Evolutionary conservation across 1,140 invertebrate genomes (phyloP), one percentile per base, ranked within the genome.

Genomic region (Triops cancriformis): DNA sequence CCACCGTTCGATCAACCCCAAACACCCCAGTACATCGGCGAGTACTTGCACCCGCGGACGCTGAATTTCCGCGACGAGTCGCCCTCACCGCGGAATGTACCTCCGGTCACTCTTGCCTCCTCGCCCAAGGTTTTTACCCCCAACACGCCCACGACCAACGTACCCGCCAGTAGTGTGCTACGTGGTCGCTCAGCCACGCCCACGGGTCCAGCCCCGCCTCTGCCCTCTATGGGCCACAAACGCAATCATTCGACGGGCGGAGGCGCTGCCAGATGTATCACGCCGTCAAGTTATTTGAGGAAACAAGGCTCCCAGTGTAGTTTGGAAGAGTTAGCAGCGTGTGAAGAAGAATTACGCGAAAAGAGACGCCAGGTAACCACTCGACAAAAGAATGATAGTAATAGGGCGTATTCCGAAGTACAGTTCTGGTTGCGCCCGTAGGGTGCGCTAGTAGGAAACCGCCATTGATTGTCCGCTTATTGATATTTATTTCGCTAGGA

Each of bases 61-160:
- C 83, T 78, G 82, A 83, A 74, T 83, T 85, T 76, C 80, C 85
- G 73, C 84, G 83, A n/a, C 81, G 51, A 64, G 14, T 43, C 72
- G 28, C 42, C 18, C 28, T 73, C 77, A 42, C 72, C 18, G 11
- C 72, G 43, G 37, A 73, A 73, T 31, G 43, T 27, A 11, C 42
- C n/a, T 18, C 31, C 31, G 7, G 2, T 7, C 31, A 74, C 6
- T 28, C 31, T 73, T 23, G 37, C 41, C 27, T 42, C 26, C n/a
- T 93, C 91, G 0, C 92, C 92, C 0, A 93, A 93, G 85, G 91
- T 93, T 1, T 93, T 93, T 81, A 89, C 89, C 31, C 87, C 90
- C 0, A 91, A 91, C 81, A 89, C 90, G n/a, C 82, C 91, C 26
- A 93, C 92, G 4, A 90, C 92, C 0, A 93, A 91, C 80, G 91